A percentile compares a stretch with the other conserved stretches of the same genome.
Evolutionary conservation across 2,888 invertebrate genomes (phyloP).

Genomic region (Heteromurus nitidus): DNA sequence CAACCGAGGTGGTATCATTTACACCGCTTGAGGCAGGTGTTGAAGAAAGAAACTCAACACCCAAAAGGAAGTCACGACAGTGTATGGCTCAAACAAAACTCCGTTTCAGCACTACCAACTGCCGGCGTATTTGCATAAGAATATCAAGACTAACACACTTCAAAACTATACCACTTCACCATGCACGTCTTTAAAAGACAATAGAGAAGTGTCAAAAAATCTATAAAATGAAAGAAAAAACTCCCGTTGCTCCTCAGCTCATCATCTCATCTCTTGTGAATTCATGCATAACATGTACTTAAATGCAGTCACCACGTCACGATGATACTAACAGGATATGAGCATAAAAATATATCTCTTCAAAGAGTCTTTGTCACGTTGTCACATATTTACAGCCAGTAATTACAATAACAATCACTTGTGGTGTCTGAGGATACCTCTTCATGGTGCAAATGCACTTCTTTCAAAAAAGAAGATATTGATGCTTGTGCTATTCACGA

Average conservation of each 20-base stretch:
- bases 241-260: neutral
- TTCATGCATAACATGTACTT: neutral
- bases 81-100: too few species aligned
- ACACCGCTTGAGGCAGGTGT: neutral
- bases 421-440: too few species aligned
- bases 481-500: too few species aligned
- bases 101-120: too few species aligned
- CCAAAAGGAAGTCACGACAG: conserved; percentile 17
- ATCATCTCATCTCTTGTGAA: neutral
- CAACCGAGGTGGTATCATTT: neutral
- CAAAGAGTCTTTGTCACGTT: neutral
- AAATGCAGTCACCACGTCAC: neutral
- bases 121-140: neutral
- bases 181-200: neutral
- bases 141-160: neutral
- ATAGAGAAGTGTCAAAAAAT: neutral
- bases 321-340: neutral
- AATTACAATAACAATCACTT: neutral
- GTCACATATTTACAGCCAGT: neutral
- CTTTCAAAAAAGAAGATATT: too few species aligned
- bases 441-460: too few species aligned
- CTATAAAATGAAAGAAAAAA: neutral
- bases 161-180: neutral
- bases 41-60: neutral
- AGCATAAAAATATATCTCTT: neutral